Conservation (phyloP, 64 coral and sea anemone genomes). For the Montipora capricornis region DNA sequence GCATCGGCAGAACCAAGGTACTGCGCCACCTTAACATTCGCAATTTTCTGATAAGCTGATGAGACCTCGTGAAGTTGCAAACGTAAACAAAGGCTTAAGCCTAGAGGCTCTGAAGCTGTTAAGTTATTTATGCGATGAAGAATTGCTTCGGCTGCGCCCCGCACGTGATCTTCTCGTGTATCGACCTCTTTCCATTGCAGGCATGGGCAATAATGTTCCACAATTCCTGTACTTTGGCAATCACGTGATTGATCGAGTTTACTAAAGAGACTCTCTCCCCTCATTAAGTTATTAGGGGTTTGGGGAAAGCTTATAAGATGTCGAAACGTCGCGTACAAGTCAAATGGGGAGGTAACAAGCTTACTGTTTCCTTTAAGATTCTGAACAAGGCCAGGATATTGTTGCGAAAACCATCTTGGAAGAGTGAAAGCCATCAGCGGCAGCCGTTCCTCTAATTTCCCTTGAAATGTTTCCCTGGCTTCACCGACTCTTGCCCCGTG, state of each 20-base stretch:
- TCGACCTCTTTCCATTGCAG: constrained; percentile 65
- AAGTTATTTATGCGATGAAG: constrained; percentile 83
- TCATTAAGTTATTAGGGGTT: constrained; percentile 21
- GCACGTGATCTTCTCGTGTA: constrained; percentile 64
- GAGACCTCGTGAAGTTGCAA: constrained; percentile 73
- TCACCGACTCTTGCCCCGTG: constrained; percentile 90
- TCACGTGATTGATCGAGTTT: constrained; percentile 72
- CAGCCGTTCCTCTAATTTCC: constrained; percentile 88
- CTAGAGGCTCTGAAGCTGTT: constrained; percentile 43
- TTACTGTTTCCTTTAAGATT: constrained; percentile 73
- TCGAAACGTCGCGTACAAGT: constrained; percentile 82
- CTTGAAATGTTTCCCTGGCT: constrained; percentile 78
- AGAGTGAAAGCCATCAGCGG: constrained; percentile 85
- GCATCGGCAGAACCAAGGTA: constrained; percentile 80
- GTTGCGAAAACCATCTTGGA: constrained; percentile 67
- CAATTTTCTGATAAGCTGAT: constrained; percentile 81
- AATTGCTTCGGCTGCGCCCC: constrained; percentile 57
- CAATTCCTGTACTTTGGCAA: constrained; percentile 76
- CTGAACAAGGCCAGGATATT: constrained; percentile 34
- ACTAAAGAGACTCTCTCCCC: constrained; percentile 75
- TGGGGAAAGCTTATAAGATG: constrained; percentile 84
- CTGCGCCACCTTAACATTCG: constrained; percentile 80
- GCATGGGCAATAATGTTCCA: constrained; percentile 96
- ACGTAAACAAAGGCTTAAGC: constrained; percentile 63
- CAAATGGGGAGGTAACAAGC: constrained; percentile 90